These are phyloP conservation scores for Geodia barretti DNA, from an alignment of 37 sponge, comb jelly and placozoan genomes.

Conservation along the genomic window DNA sequence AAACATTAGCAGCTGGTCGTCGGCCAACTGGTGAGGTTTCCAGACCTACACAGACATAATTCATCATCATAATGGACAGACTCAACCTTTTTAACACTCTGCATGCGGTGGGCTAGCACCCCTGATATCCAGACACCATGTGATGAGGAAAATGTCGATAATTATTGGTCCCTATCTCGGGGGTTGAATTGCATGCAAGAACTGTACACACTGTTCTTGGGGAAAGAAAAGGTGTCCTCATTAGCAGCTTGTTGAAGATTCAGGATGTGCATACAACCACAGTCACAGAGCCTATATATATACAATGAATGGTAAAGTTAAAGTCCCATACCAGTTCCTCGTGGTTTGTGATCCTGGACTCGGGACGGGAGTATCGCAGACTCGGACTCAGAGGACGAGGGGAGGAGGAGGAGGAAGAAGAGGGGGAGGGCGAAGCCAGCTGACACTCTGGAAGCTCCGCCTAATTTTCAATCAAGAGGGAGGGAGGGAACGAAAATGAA, in stretches of 20 bases:
- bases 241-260: too few relatives aligned
- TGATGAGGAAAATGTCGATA: too few relatives aligned
- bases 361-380: constrained; percentile 8
- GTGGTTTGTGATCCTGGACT: constrained; percentile 11
- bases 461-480: too few relatives aligned
- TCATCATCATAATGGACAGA: not conserved
- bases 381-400: constrained; percentile 3
- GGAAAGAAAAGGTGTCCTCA: too few relatives aligned
- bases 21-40: constrained; percentile 30
- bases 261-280: not conserved
- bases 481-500: not conserved
- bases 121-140: too few relatives aligned
- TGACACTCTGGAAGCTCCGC: constrained; percentile 15
- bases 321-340: constrained; percentile 26
- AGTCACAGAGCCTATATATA: not conserved
- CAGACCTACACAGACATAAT: constrained; percentile 46
- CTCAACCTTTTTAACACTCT: too few relatives aligned
- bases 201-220: too few relatives aligned
- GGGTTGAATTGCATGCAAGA: too few relatives aligned
- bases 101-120: too few relatives aligned
- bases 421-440: not conserved
- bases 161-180: too few relatives aligned
- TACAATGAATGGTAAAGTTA: not conserved
- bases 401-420: constrained; percentile 1
- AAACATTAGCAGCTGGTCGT: constrained; percentile 67